Evolutionary conservation across 2,888 invertebrate species (phyloP).

Genomic region (Drosophila neotestacea): DNA sequence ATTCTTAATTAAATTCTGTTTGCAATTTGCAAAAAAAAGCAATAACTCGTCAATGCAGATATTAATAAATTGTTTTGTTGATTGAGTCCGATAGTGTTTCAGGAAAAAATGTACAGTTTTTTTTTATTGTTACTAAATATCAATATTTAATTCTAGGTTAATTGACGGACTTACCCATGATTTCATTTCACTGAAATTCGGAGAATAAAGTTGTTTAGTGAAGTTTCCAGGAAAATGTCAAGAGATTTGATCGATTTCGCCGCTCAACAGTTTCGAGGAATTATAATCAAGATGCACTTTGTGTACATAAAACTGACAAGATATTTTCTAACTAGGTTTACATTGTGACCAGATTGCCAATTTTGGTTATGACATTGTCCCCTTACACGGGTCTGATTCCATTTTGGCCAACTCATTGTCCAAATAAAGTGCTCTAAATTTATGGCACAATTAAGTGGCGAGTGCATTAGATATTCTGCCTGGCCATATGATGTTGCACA

Average conservation of each 20-base stretch:
- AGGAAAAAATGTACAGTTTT: background rate
- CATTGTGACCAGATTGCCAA: background rate
- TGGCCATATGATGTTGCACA: conserved; percentile 46
- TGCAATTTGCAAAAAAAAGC: background rate
- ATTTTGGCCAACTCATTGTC: background rate
- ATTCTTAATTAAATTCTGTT: background rate
- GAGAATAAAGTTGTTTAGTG: background rate
- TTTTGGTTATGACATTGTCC: background rate
- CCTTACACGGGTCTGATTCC: background rate
- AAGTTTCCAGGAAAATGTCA: background rate
- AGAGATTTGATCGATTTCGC: background rate
- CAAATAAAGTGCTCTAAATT: conserved; percentile 44
- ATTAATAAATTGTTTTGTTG: background rate
- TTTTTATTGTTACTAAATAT: too few relatives aligned
- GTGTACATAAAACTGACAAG: background rate
- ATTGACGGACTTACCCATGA: background rate
- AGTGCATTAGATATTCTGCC: conserved; percentile 36
- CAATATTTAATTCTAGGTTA: too few relatives aligned
- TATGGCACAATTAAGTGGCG: conserved; percentile 47
- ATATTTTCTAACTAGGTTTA: conserved; percentile 8
- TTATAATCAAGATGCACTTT: conserved; percentile 1
- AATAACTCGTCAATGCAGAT: background rate
- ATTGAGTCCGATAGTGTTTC: background rate
- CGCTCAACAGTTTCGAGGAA: background rate
- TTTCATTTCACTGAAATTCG: background rate